These are phyloP conservation scores for Synanthedon andrenaeformis DNA, from an alignment of 2,888 invertebrate genomes.

Conservation along the genomic window DNA sequence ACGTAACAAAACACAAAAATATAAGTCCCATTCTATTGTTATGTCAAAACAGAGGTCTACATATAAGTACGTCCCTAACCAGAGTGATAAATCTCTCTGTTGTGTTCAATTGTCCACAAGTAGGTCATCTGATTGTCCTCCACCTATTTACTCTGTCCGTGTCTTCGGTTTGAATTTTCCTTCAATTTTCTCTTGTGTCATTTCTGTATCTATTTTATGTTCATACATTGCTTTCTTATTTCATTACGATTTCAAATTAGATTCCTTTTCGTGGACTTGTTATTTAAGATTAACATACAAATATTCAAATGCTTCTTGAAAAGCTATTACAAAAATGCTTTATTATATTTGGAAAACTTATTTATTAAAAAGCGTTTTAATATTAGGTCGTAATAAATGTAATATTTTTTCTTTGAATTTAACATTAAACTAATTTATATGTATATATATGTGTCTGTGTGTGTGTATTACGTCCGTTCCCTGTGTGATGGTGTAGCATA, in stretches of 20 bases:
- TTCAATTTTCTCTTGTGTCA: slow-evolving; percentile 54
- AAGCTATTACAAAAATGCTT: too few relatives aligned
- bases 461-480: too few relatives aligned
- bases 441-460: too few relatives aligned
- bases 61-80: slow-evolving; percentile 10
- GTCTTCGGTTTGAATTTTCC: slow-evolving; percentile 40
- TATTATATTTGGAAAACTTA: too few relatives aligned
- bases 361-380: too few relatives aligned
- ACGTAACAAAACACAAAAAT: slow-evolving; percentile 10
- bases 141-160: slow-evolving; percentile 42
- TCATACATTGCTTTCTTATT: neutral
- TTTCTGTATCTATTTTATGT: slow-evolving; percentile 27
- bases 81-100: slow-evolving; percentile 48
- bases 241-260: neutral
- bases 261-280: too few relatives aligned
- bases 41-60: slow-evolving; percentile 17
- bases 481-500: too few relatives aligned
- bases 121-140: slow-evolving; percentile 59
- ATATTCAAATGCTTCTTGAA: too few relatives aligned
- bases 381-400: too few relatives aligned
- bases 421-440: too few relatives aligned
- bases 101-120: slow-evolving; percentile 57
- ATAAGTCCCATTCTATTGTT: slow-evolving; percentile 15
- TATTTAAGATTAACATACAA: too few relatives aligned
- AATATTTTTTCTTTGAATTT: too few relatives aligned